Percentiles rank a stretch among this genome's conserved stretches.
phyloP scores from a whole-genome alignment of 2,888 invertebrate species.

The Hirtodrosophila cameraria region DNA sequence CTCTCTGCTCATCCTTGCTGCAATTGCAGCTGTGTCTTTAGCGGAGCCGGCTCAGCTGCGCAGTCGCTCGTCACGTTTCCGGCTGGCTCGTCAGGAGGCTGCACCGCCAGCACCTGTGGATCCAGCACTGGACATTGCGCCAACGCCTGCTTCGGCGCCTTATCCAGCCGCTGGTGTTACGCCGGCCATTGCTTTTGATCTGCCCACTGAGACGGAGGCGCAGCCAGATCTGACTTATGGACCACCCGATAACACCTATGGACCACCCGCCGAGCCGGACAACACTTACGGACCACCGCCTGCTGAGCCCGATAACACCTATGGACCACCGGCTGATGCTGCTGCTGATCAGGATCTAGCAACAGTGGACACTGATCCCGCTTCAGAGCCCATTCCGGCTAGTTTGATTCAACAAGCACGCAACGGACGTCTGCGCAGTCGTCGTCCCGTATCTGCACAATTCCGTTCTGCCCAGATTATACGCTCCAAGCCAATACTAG shows the following conservation, averaged over 20 bases:
- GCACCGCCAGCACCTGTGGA: slow-evolving; percentile 52
- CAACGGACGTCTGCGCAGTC: slow-evolving; percentile 56
- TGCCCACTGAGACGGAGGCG: slow-evolving; percentile 71
- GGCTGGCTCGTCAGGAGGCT: slow-evolving; percentile 70
- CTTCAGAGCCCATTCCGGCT: slow-evolving; percentile 63
- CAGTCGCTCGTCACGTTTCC: slow-evolving; percentile 61
- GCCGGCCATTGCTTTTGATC: slow-evolving; percentile 73
- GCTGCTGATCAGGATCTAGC: slow-evolving; percentile 48
- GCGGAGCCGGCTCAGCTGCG: slow-evolving; percentile 64
- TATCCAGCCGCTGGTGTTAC: slow-evolving; percentile 79
- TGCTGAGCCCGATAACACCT: slow-evolving; percentile 64
- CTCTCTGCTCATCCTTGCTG: slow-evolving; percentile 59
- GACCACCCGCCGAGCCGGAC: slow-evolving; percentile 62
- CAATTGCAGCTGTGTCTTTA: slow-evolving; percentile 51
- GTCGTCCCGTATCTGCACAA: slow-evolving; percentile 56
- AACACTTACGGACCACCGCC: slow-evolving; percentile 65
- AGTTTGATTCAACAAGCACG: slow-evolving; percentile 66
- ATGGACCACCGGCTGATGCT: slow-evolving; percentile 63
- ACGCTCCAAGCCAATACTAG: slow-evolving; percentile 69
- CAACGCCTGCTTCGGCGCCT: slow-evolving; percentile 61
- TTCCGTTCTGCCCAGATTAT: slow-evolving; percentile 66
- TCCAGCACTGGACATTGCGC: slow-evolving; percentile 41
- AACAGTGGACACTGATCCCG: slow-evolving; percentile 34
- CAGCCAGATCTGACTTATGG: slow-evolving; percentile 74
- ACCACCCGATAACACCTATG: slow-evolving; percentile 57